Conservation (phyloP, 2,888 invertebrate species). For the Aelia acuminata region DNA sequence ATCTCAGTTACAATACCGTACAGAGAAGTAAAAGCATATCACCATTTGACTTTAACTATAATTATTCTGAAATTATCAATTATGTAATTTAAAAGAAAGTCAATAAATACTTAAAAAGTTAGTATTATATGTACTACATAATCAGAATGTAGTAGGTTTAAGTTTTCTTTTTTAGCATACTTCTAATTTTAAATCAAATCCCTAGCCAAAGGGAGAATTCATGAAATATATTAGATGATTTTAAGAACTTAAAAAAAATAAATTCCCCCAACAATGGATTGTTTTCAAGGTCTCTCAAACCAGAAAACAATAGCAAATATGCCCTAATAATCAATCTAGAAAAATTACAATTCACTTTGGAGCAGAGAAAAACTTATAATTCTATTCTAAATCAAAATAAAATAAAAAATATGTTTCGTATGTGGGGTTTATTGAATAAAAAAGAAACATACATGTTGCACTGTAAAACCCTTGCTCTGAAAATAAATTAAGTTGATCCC, state of each 20-base stretch:
- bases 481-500: background rate
- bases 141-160: conserved; percentile 30
- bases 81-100: background rate
- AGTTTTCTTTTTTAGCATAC: conserved; percentile 35
- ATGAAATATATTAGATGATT: background rate
- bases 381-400: background rate
- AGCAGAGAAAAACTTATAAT: background rate
- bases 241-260: background rate
- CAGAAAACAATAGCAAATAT: conserved; percentile 25
- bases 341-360: background rate
- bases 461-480: background rate
- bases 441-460: background rate
- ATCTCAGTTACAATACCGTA: background rate
- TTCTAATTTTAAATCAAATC: conserved; percentile 42
- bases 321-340: conserved; percentile 30
- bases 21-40: background rate
- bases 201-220: conserved; percentile 25
- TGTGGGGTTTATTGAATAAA: background rate
- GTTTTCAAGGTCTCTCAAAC: conserved; percentile 9
- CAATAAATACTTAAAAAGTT: conserved; percentile 36
- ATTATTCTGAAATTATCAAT: background rate
- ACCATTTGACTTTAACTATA: background rate
- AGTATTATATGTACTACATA: conserved; percentile 17
- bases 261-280: background rate
- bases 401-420: background rate